Percentiles rank a stretch among this genome's conserved stretches.
Conservation (phyloP, 1,140 invertebrate genomes). For the Asbolus verrucosus region DNA sequence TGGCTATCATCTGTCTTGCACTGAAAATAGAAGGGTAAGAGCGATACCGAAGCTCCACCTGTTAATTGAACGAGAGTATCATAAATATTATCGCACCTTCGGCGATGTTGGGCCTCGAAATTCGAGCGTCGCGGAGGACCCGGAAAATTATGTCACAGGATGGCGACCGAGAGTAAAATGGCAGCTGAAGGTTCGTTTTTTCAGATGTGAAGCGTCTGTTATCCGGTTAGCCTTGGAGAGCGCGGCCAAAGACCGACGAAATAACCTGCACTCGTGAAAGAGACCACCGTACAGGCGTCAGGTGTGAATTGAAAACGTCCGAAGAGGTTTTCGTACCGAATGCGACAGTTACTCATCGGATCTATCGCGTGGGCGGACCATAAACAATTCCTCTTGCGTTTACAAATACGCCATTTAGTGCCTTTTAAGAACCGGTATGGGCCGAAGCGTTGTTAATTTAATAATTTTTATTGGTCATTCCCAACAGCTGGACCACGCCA, state of each 20-base stretch:
- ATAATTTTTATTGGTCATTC: background rate
- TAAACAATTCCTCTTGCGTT: no score
- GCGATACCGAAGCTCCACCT: slow-evolving; percentile 16
- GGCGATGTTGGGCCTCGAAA: slow-evolving; percentile 9
- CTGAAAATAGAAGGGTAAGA: slow-evolving; percentile 13
- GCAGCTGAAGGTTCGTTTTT: slow-evolving; percentile 33
- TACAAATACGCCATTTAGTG: no score
- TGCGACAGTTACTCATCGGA: no score
- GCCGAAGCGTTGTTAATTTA: no score
- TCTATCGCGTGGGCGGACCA: no score
- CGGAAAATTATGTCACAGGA: slow-evolving; percentile 30
- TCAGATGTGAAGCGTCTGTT: slow-evolving; percentile 16
- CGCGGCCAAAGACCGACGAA: slow-evolving; percentile 50
- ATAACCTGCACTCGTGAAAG: slow-evolving; percentile 27
- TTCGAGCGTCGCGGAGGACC: slow-evolving; percentile 6
- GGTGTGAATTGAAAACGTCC: slow-evolving; percentile 6
- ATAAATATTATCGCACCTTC: slow-evolving; percentile 17
- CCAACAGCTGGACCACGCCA: background rate
- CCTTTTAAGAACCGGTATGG: no score
- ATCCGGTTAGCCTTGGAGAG: slow-evolving; percentile 51
- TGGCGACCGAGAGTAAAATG: slow-evolving; percentile 16
- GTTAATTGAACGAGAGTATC: slow-evolving; percentile 31
- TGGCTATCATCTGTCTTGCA: slow-evolving; percentile 22
- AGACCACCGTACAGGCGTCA: slow-evolving; percentile 21
- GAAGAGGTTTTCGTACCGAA: background rate